A percentile compares a stretch with the other conserved stretches of the same genome.
These are phyloP conservation scores for Pungitius pungitius DNA, from an alignment of 2,113 vertebrate species.

Conservation along the genomic window DNA sequence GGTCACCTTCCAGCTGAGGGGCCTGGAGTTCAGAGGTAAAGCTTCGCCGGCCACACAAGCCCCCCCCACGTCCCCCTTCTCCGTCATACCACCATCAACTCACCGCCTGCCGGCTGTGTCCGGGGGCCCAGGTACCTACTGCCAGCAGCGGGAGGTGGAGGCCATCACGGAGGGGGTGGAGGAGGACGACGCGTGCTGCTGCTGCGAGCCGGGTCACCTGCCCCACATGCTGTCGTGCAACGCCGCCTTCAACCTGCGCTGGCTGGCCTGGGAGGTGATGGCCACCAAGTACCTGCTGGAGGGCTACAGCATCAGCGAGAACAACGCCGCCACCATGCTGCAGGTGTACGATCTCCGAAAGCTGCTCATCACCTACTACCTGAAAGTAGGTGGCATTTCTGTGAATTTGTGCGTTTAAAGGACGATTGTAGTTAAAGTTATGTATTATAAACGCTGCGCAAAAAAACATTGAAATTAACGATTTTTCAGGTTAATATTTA, in stretches of 20 bases:
- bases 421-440: no score
- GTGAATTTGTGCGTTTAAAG: no score
- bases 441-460: not conserved
- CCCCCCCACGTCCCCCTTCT: no score
- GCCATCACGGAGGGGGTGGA: constrained; percentile 97
- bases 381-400: constrained; percentile 85
- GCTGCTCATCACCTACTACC: constrained; percentile 92
- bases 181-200: constrained; percentile 93
- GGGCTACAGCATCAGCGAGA: constrained; percentile 96
- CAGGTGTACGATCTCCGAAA: constrained; percentile 96
- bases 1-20: constrained; percentile 96
- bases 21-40: constrained; percentile 97
- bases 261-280: constrained; percentile 97
- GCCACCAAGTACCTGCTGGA: constrained; percentile 95
- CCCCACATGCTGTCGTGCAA: constrained; percentile 95
- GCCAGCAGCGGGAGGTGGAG: constrained; percentile 98
- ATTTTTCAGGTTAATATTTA: not conserved
- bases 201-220: constrained; percentile 91
- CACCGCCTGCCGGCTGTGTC: not conserved
- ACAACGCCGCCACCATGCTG: constrained; percentile 96
- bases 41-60: fast-evolving
- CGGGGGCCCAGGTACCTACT: constrained; percentile 88
- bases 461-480: no score
- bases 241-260: constrained; percentile 93
- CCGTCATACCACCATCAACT: not conserved